Base-by-base conservation (phyloP, 2,888 invertebrate genomes). In the Dione vanillae region DNA sequence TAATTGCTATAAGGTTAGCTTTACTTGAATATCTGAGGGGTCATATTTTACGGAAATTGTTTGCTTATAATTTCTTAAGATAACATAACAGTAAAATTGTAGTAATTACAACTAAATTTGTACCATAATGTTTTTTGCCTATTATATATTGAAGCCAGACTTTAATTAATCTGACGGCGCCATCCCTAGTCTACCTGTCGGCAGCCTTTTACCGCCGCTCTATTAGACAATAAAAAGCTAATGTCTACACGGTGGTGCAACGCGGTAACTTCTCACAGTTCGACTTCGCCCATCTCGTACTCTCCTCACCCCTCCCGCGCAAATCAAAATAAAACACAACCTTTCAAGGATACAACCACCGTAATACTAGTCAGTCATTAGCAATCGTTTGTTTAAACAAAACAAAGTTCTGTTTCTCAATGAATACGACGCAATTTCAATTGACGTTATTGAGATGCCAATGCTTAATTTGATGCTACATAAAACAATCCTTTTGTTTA, bases 291-390 rank as follows among this genome's bases (percentile, higher is more conserved):
- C 82, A 71, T 78, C 75, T 77, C 82, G 14, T 45, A 61, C 59
- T 79, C 80, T 76, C 81, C 71, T 77, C 74, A 79, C 80, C 74
- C 81, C 65, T 76, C 73, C 80, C 72, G 75, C 72, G 77, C 74
- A 77, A 79, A 84, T 80, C 83, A 88, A 89, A 90, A 90, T 87
- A 91, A 89, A 92, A 92, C 86, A 88, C 82, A 92, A 92, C 91
- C 90, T 91, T 90, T 88, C 90, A 92, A 92, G 92, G 92, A 92
- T 93, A 91, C 92, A 90, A 92, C 87, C 89, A 87, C 83, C 88
- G 87, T 91, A 89, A 90, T 89, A 87, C 89, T 78, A 85, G 82
- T 82, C 78, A 80, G 86, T 86, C 78, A 76, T 80, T 83, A 82
- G 78, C 77, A 75, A 40, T 75, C 67, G 65, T 12, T 10, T 65